A percentile compares a stretch with the other conserved stretches of the same genome.
phyloP scores from a whole-genome alignment of 2,797 vertebrate genomes.

The Argya squamiceps region DNA sequence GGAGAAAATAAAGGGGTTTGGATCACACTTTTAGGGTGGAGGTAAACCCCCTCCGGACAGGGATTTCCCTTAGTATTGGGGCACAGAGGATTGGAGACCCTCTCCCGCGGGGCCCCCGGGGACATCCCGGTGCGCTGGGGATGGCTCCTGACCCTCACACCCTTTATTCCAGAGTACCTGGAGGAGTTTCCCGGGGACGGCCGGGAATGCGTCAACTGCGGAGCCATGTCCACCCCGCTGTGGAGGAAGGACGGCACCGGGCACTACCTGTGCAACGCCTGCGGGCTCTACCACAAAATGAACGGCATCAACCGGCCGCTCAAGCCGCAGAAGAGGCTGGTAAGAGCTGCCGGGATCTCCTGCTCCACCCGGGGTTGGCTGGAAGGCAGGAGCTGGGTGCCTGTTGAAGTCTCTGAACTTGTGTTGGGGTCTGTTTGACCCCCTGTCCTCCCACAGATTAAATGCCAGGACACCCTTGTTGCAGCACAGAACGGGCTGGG shows the following conservation, averaged over 20 bases:
- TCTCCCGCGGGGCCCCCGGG: fast-evolving
- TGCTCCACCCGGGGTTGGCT: background rate
- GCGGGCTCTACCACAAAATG: conserved; percentile 99
- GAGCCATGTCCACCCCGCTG: conserved; percentile 94
- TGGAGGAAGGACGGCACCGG: conserved; percentile 97
- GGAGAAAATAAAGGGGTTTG: background rate
- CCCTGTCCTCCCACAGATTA: fast-evolving
- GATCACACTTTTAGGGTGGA: background rate
- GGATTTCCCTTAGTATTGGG: fast-evolving
- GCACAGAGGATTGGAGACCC: background rate
- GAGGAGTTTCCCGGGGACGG: conserved; percentile 89
- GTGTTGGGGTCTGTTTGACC: background rate
- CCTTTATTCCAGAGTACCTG: conserved; percentile 79
- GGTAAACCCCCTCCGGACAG: fast-evolving
- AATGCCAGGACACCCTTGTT: background rate
- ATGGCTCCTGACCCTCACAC: fast-evolving
- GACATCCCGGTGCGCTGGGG: background rate
- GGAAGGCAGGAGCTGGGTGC: fast-evolving
- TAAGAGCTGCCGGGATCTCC: conserved; percentile 62
- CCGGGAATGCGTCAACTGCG: conserved; percentile 96
- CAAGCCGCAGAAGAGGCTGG: conserved; percentile 94
- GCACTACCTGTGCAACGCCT: conserved; percentile 97
- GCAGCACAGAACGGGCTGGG: fast-evolving
- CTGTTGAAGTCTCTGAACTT: background rate
- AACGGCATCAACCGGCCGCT: conserved; percentile 96